Percentiles rank a stretch among this genome's conserved stretches.
These are phyloP conservation scores for Andrena fulva DNA, from an alignment of 2,888 invertebrate species.

Conservation along the genomic window DNA sequence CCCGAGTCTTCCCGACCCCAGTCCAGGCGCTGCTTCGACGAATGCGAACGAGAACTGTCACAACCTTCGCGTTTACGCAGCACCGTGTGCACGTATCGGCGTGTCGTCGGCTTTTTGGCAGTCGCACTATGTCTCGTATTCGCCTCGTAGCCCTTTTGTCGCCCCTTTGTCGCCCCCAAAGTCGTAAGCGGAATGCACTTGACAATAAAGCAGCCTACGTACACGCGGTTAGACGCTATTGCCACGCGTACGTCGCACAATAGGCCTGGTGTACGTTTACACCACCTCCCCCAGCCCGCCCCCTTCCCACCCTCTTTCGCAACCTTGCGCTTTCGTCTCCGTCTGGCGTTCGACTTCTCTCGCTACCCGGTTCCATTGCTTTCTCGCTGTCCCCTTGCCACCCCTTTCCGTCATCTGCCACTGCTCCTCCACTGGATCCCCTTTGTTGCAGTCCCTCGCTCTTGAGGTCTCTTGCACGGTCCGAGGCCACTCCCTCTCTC, in stretches of 20 bases:
- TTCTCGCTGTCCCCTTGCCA: not conserved
- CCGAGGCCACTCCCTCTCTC: conserved; percentile 1
- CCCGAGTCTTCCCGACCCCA: too few relatives aligned
- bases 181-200: conserved; percentile 70
- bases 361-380: not conserved
- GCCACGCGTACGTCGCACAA: conserved; percentile 53
- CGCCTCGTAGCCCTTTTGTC: conserved; percentile 49
- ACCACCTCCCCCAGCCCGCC: not conserved
- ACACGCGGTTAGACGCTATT: conserved; percentile 51
- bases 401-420: not conserved
- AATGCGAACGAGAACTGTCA: not conserved
- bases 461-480: conserved; percentile 4
- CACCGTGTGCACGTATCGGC: conserved; percentile 15
- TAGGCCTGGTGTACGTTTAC: conserved; percentile 48
- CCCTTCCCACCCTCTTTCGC: conserved; percentile 5
- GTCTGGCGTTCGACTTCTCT: conserved; percentile 10
- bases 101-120: conserved; percentile 73
- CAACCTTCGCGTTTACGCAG: not conserved
- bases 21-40: not conserved
- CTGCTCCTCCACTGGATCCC: not conserved
- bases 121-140: conserved; percentile 59
- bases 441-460: conserved; percentile 8
- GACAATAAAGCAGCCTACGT: conserved; percentile 68
- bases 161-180: conserved; percentile 65
- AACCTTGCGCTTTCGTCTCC: not conserved